Base-by-base conservation (phyloP, 1,140 invertebrate genomes). In the Sesamia nonagrioides region DNA sequence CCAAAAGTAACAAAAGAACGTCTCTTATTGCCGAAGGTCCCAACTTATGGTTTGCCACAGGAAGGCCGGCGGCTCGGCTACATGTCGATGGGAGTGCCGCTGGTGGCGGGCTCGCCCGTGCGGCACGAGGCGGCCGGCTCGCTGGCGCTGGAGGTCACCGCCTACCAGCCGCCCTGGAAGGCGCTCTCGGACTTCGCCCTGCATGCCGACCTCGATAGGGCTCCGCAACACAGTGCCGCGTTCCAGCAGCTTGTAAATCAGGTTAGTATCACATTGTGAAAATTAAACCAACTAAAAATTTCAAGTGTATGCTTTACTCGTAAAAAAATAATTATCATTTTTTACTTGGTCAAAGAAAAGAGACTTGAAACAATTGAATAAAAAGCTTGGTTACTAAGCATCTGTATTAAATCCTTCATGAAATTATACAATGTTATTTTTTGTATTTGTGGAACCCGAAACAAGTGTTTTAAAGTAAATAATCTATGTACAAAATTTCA, bases 141-240 rank as follows among this genome's bases (percentile, higher is more conserved):
- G 48, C 96, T 98, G 92, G 97, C 98, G 86, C 97, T 89, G 33
- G 89, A 93, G 93, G 98, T 99, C 40, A 98, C 98, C 86, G 98
- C 98, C 77, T 99, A 99, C 96, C 98, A 99, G 95, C 98, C 98
- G 52, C 98, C 98, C 11, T 99, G 98, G 99, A 99, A 99, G 95
- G 98, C 98, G 54, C 96, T 99, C 17, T 97, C 97, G 40, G 98
- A 99, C 90, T 99, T 99, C 95, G 98, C 98, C 71, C 96, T 99
- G 81, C 98, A 99, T 92, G 98, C 98, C 2, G 98, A 99, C 94
- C 96, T 99, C 9, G 98, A 99, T 95, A 97, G 96, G 48, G 95
- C 95, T 18, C 95, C 95, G 27, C 96, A 98, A 13, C 97, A 97
- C 86, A 96, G 97, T 76, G 98, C 98, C 7, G 98, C 98, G 78